Percentiles rank a stretch among this genome's conserved stretches.
These are phyloP conservation scores for Acleris literana DNA, from an alignment of 2,888 invertebrate species.

Conservation along the genomic window DNA sequence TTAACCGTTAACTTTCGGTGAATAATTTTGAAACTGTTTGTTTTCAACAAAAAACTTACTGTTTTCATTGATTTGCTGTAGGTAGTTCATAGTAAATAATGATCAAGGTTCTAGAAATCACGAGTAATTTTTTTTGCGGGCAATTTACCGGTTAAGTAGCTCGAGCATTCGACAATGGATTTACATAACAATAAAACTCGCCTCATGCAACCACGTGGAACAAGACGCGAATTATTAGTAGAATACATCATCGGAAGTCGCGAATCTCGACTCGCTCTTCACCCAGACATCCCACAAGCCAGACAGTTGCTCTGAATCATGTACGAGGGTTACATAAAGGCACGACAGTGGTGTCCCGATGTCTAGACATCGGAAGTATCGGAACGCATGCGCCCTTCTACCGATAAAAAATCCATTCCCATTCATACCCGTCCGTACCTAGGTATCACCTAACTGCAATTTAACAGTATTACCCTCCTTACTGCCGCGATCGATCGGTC, in stretches of 20 bases:
- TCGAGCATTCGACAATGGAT: conserved; percentile 9
- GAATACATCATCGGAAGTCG: conserved; percentile 18
- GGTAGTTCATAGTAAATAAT: no score
- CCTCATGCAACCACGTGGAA: conserved; percentile 18
- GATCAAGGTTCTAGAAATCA: no score
- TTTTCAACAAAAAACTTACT: no score
- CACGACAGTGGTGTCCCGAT: conserved; percentile 11
- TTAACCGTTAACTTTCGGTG: no score
- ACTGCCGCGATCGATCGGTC: conserved; percentile 42
- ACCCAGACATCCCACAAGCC: background rate
- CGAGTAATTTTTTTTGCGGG: no score
- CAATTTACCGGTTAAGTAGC: background rate
- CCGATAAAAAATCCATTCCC: conserved; percentile 54
- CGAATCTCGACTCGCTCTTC: background rate
- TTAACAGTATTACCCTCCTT: conserved; percentile 43
- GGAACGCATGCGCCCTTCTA: conserved; percentile 56
- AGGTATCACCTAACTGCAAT: conserved; percentile 44
- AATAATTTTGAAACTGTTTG: no score
- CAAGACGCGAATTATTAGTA: background rate
- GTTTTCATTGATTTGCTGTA: no score
- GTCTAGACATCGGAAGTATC: conserved; percentile 35
- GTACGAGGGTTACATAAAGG: conserved; percentile 29
- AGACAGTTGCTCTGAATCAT: conserved; percentile 1
- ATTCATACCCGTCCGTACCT: conserved; percentile 51
- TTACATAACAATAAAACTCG: conserved; percentile 29